Conservation (phyloP, 2,797 vertebrate species). For the Selene dorsalis region DNA sequence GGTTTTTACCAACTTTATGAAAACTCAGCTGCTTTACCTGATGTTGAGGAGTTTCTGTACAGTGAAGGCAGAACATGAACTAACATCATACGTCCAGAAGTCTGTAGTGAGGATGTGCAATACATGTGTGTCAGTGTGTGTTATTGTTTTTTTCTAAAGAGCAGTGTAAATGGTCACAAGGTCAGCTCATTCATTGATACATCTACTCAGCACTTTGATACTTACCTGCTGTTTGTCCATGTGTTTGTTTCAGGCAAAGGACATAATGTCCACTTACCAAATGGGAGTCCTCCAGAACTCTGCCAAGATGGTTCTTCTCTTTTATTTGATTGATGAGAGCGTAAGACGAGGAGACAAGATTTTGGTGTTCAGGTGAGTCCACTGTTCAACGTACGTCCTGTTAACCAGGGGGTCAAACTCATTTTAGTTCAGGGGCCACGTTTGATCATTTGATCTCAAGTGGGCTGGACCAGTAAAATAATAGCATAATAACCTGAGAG, state of each 20-base stretch:
- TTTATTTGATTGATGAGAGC: conserved; percentile 96
- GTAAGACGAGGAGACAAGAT: conserved; percentile 94
- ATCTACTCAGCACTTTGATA: too few relatives aligned
- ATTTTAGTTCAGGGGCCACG: too few relatives aligned
- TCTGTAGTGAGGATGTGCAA: background rate
- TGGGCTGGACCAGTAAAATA: too few relatives aligned
- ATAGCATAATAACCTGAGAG: too few relatives aligned
- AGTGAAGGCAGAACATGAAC: background rate
- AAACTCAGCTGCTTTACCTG: background rate
- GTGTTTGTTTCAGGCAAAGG: conserved; percentile 90
- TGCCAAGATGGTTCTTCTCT: conserved; percentile 98
- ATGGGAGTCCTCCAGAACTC: conserved; percentile 94
- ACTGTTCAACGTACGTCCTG: background rate
- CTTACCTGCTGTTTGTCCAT: too few relatives aligned
- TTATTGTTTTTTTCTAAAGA: too few relatives aligned
- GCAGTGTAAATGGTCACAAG: too few relatives aligned
- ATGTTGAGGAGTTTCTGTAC: too few relatives aligned
- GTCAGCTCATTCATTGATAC: background rate
- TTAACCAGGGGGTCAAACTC: conserved; percentile 16
- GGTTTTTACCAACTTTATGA: background rate
- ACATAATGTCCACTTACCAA: conserved; percentile 93
- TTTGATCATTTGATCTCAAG: too few relatives aligned
- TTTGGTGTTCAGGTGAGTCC: conserved; percentile 93
- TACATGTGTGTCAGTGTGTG: background rate
- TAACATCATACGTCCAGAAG: background rate